Base-by-base conservation (phyloP, 2,113 vertebrate species). In the Hippocampus zosterae region DNA sequence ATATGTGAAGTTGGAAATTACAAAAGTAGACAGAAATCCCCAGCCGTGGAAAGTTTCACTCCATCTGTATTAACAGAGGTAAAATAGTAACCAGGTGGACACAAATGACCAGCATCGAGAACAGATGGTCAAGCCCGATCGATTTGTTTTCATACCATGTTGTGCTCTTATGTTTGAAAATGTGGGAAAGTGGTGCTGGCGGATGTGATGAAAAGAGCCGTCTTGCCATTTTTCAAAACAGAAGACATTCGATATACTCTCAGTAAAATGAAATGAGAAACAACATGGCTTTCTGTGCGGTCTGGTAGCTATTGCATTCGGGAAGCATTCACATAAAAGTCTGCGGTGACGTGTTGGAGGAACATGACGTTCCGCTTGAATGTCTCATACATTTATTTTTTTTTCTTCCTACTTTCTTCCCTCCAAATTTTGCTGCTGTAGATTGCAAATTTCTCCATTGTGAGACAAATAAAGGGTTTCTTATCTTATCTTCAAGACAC, bases 281-380 rank as follows among this genome's bases (percentile, higher is more conserved):
- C 80, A 78, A 67, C 41, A 79, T 37, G 50, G 63, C n/a, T 64
- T 75, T 63, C 40, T n/a, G 33, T n/a, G 56, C 23, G 1, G 13
- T 55, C 53, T 56, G 21, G 53, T 57, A 57, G 1, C 11, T 19
- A 41, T 40, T 62, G 19, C 18, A 40, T 41, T 63, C 42, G 37
- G 19, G 61, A 18, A 41, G 10, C 11, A 10, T 37, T 63, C 19
- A 19, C 61, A n/a, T 40, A n/a, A 42, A 63, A 41, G 19, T 23
- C 33, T 40, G 37, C 37, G 7, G 61, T 21, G 33, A 62, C 68
- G 60, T 23, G 67, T 19, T 61, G 77, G 18, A 70, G 52, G 65
- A 72, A 68, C 50, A 69, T 64, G 62, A 18, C 37, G 37, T 74
- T 37, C 71, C 62, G 67, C 70, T 67, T 21, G 70, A 76, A 67